A percentile compares a stretch with the other conserved stretches of the same genome.
phyloP scores from a whole-genome alignment of 2,113 vertebrate genomes.

The Galemys pyrenaicus region DNA sequence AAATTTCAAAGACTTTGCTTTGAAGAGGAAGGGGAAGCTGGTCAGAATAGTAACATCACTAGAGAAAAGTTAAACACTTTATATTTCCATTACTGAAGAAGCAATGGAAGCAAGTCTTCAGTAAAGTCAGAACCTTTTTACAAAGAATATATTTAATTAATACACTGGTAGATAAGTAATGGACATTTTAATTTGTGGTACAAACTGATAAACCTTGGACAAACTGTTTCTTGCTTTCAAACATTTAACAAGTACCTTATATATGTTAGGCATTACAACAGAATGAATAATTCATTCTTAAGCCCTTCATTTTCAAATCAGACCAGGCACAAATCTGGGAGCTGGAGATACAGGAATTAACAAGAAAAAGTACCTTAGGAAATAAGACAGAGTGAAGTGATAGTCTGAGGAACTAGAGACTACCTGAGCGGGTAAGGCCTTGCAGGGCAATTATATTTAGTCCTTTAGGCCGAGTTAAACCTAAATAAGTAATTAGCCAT shows the following conservation, averaged over 20 bases:
- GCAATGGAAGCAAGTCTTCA: background rate
- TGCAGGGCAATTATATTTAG: background rate
- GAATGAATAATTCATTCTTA: conserved; percentile 10
- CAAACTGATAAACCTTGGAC: background rate
- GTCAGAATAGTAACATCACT: background rate
- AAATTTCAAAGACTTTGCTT: conserved; percentile 14
- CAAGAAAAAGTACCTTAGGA: background rate
- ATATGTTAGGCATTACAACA: background rate
- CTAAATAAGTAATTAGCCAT: background rate
- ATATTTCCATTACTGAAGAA: too few species aligned
- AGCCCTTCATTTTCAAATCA: conserved; percentile 15
- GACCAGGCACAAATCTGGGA: background rate
- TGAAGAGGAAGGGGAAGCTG: background rate
- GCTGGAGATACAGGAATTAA: background rate
- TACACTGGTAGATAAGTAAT: too few species aligned
- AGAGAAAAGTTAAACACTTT: too few species aligned
- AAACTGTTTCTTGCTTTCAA: conserved; percentile 10
- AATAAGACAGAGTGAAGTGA: background rate
- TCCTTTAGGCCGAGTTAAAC: background rate
- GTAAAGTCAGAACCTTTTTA: background rate
- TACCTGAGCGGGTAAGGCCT: background rate
- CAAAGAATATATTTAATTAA: background rate
- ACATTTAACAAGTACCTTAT: conserved; percentile 11
- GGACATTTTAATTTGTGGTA: background rate
- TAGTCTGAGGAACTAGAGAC: background rate